phyloP scores from a whole-genome alignment of 2,888 invertebrate genomes.

The Rhaphigaster nebulosa region DNA sequence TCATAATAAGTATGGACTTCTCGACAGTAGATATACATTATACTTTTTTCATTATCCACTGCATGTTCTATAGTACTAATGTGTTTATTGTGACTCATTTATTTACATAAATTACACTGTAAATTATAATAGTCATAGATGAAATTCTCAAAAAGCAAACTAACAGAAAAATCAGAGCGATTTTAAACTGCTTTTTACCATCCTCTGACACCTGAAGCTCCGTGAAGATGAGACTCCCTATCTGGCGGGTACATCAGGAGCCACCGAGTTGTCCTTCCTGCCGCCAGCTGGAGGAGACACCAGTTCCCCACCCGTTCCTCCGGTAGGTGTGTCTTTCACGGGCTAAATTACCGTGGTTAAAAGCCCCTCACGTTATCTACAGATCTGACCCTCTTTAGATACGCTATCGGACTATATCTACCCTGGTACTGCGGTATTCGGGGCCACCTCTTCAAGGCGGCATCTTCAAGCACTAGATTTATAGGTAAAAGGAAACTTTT shows the following conservation, averaged over 20 bases:
- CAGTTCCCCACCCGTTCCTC: not conserved
- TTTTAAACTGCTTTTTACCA: not conserved
- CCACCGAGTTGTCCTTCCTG: not conserved
- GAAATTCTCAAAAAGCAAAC: too few relatives aligned
- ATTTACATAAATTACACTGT: too few relatives aligned
- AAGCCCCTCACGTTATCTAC: conserved; percentile 15
- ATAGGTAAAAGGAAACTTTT: not conserved
- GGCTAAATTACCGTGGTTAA: conserved; percentile 37
- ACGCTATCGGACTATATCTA: conserved; percentile 22
- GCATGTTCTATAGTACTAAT: too few relatives aligned
- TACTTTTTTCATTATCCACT: too few relatives aligned
- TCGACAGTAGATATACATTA: too few relatives aligned
- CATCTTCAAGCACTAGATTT: not conserved
- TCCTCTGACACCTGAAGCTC: not conserved
- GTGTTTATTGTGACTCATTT: too few relatives aligned
- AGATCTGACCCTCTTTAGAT: conserved; percentile 40
- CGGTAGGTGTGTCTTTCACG: conserved; percentile 22
- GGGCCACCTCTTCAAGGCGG: conserved; percentile 1
- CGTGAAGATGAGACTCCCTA: not conserved
- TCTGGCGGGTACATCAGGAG: not conserved
- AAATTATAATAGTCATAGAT: too few relatives aligned
- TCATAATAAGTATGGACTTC: too few relatives aligned
- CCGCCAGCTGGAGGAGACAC: not conserved
- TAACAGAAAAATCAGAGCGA: not conserved
- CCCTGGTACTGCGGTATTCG: conserved; percentile 13